Conservation (phyloP, 2,888 invertebrate genomes). For the Globia sparganii region DNA sequence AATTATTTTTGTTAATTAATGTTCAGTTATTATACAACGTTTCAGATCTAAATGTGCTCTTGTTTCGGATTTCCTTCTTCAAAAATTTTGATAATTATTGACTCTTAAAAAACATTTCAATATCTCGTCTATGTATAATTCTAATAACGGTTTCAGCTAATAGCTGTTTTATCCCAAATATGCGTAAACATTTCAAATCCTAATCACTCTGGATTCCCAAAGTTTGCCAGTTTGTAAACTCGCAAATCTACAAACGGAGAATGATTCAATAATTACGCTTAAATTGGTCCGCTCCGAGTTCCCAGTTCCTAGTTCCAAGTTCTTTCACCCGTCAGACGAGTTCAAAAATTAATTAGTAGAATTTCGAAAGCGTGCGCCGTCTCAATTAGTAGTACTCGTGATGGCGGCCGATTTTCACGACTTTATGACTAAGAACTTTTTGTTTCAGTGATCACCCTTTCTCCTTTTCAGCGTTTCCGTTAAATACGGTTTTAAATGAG, state of each 20-base stretch:
- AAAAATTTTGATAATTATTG: neutral
- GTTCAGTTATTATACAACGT: neutral
- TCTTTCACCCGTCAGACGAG: constrained; percentile 71
- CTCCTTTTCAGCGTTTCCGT: constrained; percentile 60
- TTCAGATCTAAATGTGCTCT: neutral
- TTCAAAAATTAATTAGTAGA: constrained; percentile 83
- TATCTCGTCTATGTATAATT: constrained; percentile 11
- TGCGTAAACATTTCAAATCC: constrained; percentile 51
- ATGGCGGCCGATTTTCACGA: constrained; percentile 69
- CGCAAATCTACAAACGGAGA: constrained; percentile 67
- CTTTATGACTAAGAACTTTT: constrained; percentile 64
- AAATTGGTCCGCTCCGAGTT: constrained; percentile 71
- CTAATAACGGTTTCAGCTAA: constrained; percentile 30
- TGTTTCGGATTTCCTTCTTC: neutral
- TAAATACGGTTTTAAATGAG: constrained; percentile 55
- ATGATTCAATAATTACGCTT: constrained; percentile 77
- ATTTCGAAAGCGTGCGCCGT: constrained; percentile 74
- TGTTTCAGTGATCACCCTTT: constrained; percentile 56
- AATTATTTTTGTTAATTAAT: neutral
- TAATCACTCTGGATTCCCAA: constrained; percentile 47
- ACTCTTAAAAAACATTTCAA: constrained; percentile 10
- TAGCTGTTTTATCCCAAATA: constrained; percentile 41
- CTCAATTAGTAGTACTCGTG: constrained; percentile 72
- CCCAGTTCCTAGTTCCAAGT: constrained; percentile 60
- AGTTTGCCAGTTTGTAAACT: constrained; percentile 57